These are phyloP conservation scores for Myotis daubentonii DNA, from an alignment of 2,797 vertebrate species.

Conservation along the genomic window DNA sequence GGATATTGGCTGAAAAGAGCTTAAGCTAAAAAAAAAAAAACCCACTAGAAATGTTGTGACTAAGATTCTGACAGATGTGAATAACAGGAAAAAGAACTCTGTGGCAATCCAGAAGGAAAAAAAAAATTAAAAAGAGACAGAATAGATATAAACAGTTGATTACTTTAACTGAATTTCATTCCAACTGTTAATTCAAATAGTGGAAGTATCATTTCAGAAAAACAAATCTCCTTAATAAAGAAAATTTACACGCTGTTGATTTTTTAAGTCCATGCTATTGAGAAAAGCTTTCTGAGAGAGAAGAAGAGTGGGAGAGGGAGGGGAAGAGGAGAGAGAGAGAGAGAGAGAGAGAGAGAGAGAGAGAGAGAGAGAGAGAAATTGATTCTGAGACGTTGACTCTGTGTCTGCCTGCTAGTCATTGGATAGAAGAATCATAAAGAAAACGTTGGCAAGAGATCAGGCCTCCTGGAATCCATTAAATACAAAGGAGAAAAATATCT, in stretches of 20 bases:
- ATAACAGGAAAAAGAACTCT: conserved; percentile 57
- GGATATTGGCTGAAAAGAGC: conserved; percentile 53
- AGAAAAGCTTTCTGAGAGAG: conserved; percentile 22
- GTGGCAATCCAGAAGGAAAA: conserved; percentile 7
- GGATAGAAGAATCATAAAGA: conserved; percentile 71
- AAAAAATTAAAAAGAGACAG: neutral
- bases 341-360: neutral
- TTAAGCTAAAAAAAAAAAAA: conserved; percentile 42
- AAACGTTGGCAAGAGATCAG: conserved; percentile 71
- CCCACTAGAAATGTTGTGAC: conserved; percentile 47
- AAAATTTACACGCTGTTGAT: conserved; percentile 46
- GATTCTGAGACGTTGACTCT: conserved; percentile 57
- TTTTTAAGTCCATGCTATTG: conserved; percentile 45
- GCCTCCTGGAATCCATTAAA: conserved; percentile 74
- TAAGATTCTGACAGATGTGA: conserved; percentile 60
- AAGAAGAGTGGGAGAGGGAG: neutral
- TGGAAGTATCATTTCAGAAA: conserved; percentile 43
- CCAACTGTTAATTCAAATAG: conserved; percentile 54
- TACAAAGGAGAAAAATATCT: conserved; percentile 60
- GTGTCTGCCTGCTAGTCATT: conserved; percentile 60
- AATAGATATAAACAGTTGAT: conserved; percentile 49
- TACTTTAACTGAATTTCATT: conserved; percentile 48
- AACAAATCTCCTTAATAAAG: conserved; percentile 37
- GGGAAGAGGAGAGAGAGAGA: neutral
- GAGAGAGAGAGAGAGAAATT: neutral